Conservation (phyloP, 2,797 vertebrate genomes). For the Hoplostethus mediterraneus region DNA sequence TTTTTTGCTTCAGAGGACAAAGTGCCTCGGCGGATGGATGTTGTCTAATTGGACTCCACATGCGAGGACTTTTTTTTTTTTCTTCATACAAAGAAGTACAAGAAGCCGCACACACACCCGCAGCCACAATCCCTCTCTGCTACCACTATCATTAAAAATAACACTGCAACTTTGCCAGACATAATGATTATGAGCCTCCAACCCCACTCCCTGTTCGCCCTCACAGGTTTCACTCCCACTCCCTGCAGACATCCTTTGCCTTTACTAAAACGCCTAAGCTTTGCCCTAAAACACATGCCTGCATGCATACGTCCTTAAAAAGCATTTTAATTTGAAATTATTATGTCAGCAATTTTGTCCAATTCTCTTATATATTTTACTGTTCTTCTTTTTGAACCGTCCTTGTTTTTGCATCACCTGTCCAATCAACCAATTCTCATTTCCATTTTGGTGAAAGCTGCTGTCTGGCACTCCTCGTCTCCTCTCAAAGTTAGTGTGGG, state of each 20-base stretch:
- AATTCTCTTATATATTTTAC: background rate
- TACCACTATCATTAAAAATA: constrained; percentile 22
- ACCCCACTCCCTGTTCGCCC: background rate
- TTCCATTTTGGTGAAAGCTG: constrained; percentile 1
- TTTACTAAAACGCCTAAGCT: constrained; percentile 8
- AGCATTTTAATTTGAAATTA: no score
- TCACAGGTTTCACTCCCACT: constrained; percentile 12
- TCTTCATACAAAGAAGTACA: no score
- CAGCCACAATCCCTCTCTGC: no score
- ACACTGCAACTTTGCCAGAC: background rate
- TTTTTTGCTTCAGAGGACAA: no score
- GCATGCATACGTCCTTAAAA: background rate
- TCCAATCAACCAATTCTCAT: background rate
- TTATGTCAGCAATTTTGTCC: no score
- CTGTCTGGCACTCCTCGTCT: background rate
- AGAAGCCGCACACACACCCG: no score
- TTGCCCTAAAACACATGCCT: constrained; percentile 7
- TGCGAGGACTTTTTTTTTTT: no score
- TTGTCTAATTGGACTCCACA: no score
- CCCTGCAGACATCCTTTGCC: background rate
- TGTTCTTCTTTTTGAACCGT: no score
- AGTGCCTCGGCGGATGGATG: no score
- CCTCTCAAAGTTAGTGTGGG: no score
- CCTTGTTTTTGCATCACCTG: no score
- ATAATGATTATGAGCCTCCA: constrained; percentile 17